Base-by-base conservation (phyloP, 1,140 invertebrate species). In the Bombus terrestris region DNA sequence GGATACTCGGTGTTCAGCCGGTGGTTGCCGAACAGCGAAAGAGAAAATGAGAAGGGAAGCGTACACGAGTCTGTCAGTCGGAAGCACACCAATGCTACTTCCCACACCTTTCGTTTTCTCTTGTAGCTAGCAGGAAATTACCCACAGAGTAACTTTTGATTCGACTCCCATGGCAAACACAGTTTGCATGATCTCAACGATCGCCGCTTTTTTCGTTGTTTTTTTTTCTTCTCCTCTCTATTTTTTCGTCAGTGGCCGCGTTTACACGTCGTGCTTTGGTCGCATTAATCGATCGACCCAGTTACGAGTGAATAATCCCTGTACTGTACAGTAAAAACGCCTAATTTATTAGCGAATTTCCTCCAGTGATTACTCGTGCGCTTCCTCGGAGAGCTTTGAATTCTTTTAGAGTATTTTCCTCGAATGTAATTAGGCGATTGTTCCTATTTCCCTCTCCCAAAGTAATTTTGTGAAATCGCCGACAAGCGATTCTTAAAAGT, bases 141-240 rank as follows among this genome's bases (percentile, higher is more conserved):
- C 64, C 74, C 41, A 6, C 35, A 39, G 64, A 28, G 39, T 81
- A 89, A 88, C 86, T 88, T 89, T 81, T 88, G 77, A 85, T 74
- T 85, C 76, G 75, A 81, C 62, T 80, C 62, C 32, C 28, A 80
- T 47, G 53, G 47, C 80, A 81, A 88, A 88, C 82, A n/a, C 73
- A 59, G 57, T 80, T 62, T 35, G 57, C 64, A 43, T 28, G 43
- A 80, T 32, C 59, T 53, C 41, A 32, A 15, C 57, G 57, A 87
- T 68, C 66, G 37, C 22, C 47, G 28, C 32, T 37, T 76, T 35
- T 77, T 64, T 22, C 2, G 3, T 75, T 47, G 6, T 15, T 35
- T 1, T 5, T 22, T 37, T 41, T 43, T 59, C 64, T 64, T 78
- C 47, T 25, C 1, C 18, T 28, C 18, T 22, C 59, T 43, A 83